Evolutionary conservation across 2,797 vertebrate species (phyloP), one percentile per base, ranked within the genome.

Genomic region (Alosa sapidissima): DNA sequence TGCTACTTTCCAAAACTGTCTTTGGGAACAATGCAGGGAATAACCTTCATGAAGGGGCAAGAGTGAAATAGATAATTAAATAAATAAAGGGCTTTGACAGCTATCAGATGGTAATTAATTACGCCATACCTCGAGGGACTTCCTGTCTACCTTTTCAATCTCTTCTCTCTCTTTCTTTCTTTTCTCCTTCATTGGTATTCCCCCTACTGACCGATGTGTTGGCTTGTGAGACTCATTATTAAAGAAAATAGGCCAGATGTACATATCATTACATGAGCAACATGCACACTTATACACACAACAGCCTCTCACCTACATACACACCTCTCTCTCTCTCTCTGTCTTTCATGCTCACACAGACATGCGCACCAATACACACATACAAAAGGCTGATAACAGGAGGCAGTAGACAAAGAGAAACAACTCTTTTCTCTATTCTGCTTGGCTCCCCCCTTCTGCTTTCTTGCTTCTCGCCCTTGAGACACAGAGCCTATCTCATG

Each of bases 401-500:
- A 52, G 87, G 84, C 87, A 88, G 36, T 19, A 36, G 13, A 36
- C 2, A 33, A 81, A 1, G 82, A 84, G 41, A 49, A 14, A 16
- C 21, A 11, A 16, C 13, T 81, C 41, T 82, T 13, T 24, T 60
- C 81, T 78, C 84, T 83, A 65, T 28, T 33, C 83, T 83, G 28
- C 48, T 82, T 41, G n/a, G 60, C 82, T 52, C 6, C 45, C n/a
- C 33, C 81, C 16, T 48, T 62, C 82, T 84, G 82, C 47, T 85
- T 86, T 84, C 78, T 60, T 81, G 41, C 72, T 28, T 47, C 49
- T 36, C 16, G 48, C 83, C 83, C 81, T 82, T 82, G 5, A 85
- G 86, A 89, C 88, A 36, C 1, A 62, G 84, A 87, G 87, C 91
- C 86, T 89, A 93, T 92, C 93, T 92, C 93, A 94, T 93, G 91